Percentiles rank a stretch among this genome's conserved stretches.
Conservation (phyloP, 2,113 vertebrate genomes). For the Vanacampus margaritifer region DNA sequence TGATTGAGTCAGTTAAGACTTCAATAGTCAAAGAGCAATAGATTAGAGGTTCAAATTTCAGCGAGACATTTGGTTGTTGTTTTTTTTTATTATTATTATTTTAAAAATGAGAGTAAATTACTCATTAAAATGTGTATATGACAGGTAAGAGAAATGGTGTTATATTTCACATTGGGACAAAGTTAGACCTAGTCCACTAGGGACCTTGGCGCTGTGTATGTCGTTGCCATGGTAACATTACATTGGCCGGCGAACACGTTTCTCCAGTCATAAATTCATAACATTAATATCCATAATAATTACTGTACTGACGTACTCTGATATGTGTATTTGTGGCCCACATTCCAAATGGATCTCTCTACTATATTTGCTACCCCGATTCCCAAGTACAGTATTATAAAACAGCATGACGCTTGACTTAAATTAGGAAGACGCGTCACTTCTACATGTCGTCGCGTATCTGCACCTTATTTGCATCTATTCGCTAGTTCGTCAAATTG, state of each 20-base stretch:
- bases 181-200: not conserved
- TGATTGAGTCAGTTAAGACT: not conserved
- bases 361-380: not conserved
- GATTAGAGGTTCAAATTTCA: not conserved
- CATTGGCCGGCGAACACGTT: not conserved
- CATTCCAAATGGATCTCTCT: not conserved
- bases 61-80: not conserved
- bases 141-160: not conserved
- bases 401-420: not conserved
- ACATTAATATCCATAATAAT: not conserved
- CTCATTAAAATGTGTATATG: too few species aligned
- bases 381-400: too few species aligned
- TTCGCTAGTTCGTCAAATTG: too few species aligned
- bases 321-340: not conserved
- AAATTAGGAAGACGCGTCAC: not conserved
- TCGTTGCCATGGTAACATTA: conserved; percentile 7
- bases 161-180: not conserved
- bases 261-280: not conserved
- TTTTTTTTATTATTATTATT: not conserved
- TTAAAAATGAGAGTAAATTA: too few species aligned
- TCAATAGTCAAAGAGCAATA: not conserved
- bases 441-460: not conserved
- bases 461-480: not conserved
- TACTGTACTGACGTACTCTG: not conserved
- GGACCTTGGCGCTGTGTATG: too few species aligned